Conservation (phyloP, 2,888 invertebrate genomes). For the Conomelus anceps region DNA sequence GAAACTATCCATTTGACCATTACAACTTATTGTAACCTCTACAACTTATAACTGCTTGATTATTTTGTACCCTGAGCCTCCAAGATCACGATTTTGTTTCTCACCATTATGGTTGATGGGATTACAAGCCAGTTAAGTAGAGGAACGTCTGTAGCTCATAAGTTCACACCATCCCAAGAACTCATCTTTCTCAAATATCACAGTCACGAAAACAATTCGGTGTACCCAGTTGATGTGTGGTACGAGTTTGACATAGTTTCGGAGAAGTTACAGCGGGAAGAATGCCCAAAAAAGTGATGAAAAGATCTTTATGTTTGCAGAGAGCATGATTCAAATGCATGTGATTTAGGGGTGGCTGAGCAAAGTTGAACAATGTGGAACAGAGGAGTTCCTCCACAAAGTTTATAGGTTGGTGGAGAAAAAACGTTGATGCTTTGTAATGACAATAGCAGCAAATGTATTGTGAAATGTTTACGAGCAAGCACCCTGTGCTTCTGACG, state of each 20-base stretch:
- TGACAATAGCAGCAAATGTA: background rate
- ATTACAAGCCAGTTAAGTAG: too few species aligned
- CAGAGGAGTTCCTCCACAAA: background rate
- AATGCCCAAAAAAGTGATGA: background rate
- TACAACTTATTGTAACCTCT: too few species aligned
- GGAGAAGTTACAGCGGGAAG: background rate
- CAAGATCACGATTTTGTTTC: too few species aligned
- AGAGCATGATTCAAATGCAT: background rate
- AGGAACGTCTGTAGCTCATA: too few species aligned
- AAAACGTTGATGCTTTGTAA: background rate
- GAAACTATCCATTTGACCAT: too few species aligned
- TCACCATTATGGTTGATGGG: too few species aligned
- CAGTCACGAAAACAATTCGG: too few species aligned
- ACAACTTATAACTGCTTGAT: too few species aligned
- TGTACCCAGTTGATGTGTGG: too few species aligned
- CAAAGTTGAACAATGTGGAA: background rate
- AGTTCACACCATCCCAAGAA: too few species aligned
- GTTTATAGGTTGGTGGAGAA: background rate
- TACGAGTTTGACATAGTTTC: background rate
- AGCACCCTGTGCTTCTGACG: background rate
- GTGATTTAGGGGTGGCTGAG: background rate
- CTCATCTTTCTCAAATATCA: too few species aligned
- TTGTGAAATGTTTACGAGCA: background rate
- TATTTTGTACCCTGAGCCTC: too few species aligned
- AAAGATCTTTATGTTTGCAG: background rate